A percentile compares a stretch with the other conserved stretches of the same genome.
Evolutionary conservation across 2,888 invertebrate species (phyloP).

Genomic region (Tiphia femorata): DNA sequence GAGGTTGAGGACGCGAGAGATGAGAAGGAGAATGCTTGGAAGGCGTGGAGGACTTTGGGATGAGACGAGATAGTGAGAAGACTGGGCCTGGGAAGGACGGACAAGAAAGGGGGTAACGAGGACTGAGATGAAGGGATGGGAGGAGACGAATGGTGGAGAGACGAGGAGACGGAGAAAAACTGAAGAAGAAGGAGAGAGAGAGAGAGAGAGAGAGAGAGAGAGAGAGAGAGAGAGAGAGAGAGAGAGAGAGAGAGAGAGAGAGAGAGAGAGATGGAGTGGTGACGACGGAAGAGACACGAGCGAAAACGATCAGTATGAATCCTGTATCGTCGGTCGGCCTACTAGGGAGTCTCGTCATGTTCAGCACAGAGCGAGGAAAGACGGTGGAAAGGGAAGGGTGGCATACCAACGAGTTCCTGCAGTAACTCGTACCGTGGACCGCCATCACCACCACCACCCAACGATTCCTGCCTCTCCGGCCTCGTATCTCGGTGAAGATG

Average conservation of each 20-base stretch:
- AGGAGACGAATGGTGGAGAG: too few relatives aligned
- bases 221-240: background rate
- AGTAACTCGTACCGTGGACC: slow-evolving; percentile 30
- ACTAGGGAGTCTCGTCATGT: slow-evolving; percentile 50
- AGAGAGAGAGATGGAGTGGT: background rate
- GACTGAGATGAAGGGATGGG: too few relatives aligned
- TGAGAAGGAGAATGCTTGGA: too few relatives aligned
- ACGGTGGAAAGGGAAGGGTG: slow-evolving; percentile 26
- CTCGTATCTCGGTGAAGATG: background rate
- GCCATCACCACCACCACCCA: too few relatives aligned
- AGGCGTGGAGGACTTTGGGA: too few relatives aligned
- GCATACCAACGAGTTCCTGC: slow-evolving; percentile 48
- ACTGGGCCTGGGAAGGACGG: too few relatives aligned
- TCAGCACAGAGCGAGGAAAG: slow-evolving; percentile 32
- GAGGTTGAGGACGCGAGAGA: background rate
- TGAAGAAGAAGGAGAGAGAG: background rate
- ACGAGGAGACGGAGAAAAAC: too few relatives aligned
- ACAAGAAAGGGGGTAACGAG: too few relatives aligned
- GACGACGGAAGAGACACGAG: slow-evolving; percentile 9
- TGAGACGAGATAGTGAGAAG: too few relatives aligned
- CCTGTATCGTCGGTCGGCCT: slow-evolving; percentile 39
- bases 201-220: background rate
- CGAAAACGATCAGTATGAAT: slow-evolving; percentile 46
- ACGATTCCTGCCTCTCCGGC: too few relatives aligned
- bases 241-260: background rate